These are phyloP conservation scores for Melitaea athalia DNA, from an alignment of 2,888 invertebrate genomes.

Conservation along the genomic window DNA sequence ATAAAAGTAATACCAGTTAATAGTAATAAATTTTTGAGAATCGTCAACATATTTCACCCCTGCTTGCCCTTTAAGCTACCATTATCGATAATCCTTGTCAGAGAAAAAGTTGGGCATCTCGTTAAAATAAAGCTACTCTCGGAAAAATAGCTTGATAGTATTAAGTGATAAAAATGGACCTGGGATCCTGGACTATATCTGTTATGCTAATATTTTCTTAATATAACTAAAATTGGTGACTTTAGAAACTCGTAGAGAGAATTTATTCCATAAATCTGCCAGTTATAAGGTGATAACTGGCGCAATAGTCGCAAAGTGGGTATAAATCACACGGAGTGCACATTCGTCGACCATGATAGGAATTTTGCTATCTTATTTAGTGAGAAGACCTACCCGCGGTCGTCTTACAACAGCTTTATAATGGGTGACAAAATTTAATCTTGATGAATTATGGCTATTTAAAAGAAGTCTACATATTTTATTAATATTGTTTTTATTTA, in stretches of 20 bases:
- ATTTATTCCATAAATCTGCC: slow-evolving; percentile 43
- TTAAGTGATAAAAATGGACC: too few species aligned
- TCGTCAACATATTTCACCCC: too few species aligned
- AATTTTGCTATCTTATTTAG: slow-evolving; percentile 36
- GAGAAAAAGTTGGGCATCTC: too few species aligned
- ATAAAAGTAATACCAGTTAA: too few species aligned
- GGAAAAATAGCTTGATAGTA: too few species aligned
- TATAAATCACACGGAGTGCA: slow-evolving; percentile 58
- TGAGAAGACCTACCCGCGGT: slow-evolving; percentile 34
- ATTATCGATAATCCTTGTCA: too few species aligned
- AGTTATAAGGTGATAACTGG: slow-evolving; percentile 42
- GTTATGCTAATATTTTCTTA: background rate
- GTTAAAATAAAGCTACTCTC: too few species aligned
- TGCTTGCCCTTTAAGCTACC: too few species aligned
- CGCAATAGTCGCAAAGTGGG: slow-evolving; percentile 46
- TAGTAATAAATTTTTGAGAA: too few species aligned
- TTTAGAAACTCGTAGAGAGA: slow-evolving; percentile 32
- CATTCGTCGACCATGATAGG: slow-evolving; percentile 44
- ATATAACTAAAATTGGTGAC: slow-evolving; percentile 27
- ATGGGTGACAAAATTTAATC: slow-evolving; percentile 14
- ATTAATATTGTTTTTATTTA: too few species aligned
- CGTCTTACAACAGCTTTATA: slow-evolving; percentile 19
- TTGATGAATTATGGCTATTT: slow-evolving; percentile 12
- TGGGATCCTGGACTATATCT: too few species aligned
- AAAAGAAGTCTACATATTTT: background rate